These are phyloP conservation scores for Conus canariensis DNA, from an alignment of 2,888 invertebrate genomes.

Conservation along the genomic window DNA sequence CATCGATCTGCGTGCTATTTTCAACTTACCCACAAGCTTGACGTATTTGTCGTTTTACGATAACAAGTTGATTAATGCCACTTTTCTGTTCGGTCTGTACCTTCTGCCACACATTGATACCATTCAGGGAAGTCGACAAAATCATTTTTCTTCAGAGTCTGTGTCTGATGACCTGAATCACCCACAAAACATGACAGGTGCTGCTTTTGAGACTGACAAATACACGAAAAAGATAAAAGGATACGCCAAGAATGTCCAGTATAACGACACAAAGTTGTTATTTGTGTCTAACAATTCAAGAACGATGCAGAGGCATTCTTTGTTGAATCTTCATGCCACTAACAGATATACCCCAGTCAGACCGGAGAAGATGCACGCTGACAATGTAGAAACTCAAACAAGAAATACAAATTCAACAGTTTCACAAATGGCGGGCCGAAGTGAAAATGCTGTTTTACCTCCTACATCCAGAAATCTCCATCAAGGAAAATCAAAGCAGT, in stretches of 20 bases:
- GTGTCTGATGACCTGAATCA: neutral
- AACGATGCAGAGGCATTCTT: neutral
- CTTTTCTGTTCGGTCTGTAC: neutral
- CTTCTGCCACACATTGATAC: constrained; percentile 26
- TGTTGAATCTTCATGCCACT: neutral
- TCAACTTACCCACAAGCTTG: constrained; percentile 22
- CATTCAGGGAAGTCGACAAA: constrained; percentile 24
- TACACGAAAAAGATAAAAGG: neutral
- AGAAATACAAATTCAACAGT: neutral
- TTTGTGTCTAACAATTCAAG: neutral
- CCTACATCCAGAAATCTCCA: too few species aligned
- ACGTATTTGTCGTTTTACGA: constrained; percentile 26
- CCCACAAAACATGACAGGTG: neutral
- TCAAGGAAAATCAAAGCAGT: neutral
- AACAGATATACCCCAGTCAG: too few species aligned
- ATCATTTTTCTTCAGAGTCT: neutral
- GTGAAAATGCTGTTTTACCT: neutral
- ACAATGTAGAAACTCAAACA: too few species aligned
- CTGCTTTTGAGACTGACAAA: neutral
- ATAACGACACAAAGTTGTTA: neutral
- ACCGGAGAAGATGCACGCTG: too few species aligned
- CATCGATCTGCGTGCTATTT: constrained; percentile 8
- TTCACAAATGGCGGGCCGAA: neutral
- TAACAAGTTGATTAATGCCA: constrained; percentile 16
- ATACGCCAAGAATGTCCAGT: neutral